phyloP scores from a whole-genome alignment of 2,113 vertebrate genomes.

The Miniopterus natalensis region DNA sequence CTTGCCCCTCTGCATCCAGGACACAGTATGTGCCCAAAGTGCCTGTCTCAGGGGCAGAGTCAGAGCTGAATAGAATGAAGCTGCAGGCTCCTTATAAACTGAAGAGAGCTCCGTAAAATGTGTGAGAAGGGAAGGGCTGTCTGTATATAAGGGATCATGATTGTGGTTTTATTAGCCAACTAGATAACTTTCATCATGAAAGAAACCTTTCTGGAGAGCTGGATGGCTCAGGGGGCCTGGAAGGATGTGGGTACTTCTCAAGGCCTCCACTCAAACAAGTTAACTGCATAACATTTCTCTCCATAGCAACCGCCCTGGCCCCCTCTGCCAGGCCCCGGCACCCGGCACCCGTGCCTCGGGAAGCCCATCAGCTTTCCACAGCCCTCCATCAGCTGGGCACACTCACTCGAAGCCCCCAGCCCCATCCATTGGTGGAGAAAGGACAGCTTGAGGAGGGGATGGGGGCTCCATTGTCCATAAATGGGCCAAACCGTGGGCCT shows the following conservation, averaged over 20 bases:
- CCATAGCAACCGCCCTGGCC: conserved; percentile 74
- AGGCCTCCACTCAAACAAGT: conserved; percentile 75
- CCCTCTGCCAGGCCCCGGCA: conserved; percentile 34
- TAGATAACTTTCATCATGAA: conserved; percentile 79
- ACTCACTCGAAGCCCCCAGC: neutral
- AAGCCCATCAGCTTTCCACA: neutral
- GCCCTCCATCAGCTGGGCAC: neutral
- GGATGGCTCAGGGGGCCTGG: conserved; percentile 61
- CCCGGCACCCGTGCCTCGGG: conserved; percentile 54
- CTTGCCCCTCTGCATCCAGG: neutral
- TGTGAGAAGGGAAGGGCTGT: conserved; percentile 45
- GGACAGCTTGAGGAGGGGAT: neutral
- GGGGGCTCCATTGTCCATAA: neutral
- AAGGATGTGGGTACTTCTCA: conserved; percentile 75
- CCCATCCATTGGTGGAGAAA: neutral
- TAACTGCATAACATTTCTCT: conserved; percentile 75
- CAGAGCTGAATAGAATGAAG: conserved; percentile 35
- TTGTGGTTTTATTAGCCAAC: conserved; percentile 77
- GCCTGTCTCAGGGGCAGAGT: neutral
- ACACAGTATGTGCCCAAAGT: neutral
- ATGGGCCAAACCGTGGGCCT: neutral
- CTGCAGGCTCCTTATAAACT: conserved; percentile 62
- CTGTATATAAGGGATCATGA: conserved; percentile 62
- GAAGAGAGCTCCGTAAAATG: conserved; percentile 64
- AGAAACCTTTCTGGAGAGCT: conserved; percentile 74